Base-by-base conservation (phyloP, 2,113 vertebrate genomes). In the Ancistrus triradiatus region DNA sequence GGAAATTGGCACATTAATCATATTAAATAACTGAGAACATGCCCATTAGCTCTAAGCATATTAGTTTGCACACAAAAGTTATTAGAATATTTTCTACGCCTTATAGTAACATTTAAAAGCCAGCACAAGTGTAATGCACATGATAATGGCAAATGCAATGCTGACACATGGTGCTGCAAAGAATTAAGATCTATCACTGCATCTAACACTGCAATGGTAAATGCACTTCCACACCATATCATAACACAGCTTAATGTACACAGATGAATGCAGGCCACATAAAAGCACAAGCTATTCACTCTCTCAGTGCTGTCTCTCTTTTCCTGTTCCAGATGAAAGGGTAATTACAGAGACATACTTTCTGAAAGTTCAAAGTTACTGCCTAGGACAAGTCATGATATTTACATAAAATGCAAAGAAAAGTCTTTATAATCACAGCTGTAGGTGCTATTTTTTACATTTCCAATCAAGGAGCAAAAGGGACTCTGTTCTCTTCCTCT, bases 401-500 rank as follows among this genome's bases (percentile, higher is more conserved):
- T n/a, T n/a, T n/a, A n/a, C n/a, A n/a, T n/a, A n/a, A n/a, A n/a
- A n/a, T n/a, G n/a, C n/a, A n/a, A n/a, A n/a, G n/a, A n/a, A n/a
- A n/a, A n/a, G n/a, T n/a, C 76, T 77, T 50, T 72, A 21, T 43
- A 67, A 72, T 72, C 31, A 38, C 59, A 46, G 53, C 44, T 52
- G 46, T 33, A 67, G 63, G 58, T 63, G 61, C 68, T 51, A 67
- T 80, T 69, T 77, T 80, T 77, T 82, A 78, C 74, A 76, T 75
- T 79, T 78, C 78, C 73, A 82, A 83, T 81, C 79, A 78, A 63
- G 46, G 73, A 65, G 67, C 73, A 50, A 73, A 22, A 14, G 11
- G 72, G 77, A 72, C 73, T 82, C 80, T 75, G 82, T 84, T 80
- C 81, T 72, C 56, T 73, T 69, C 73, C 70, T 81, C 77, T 74